Conservation (phyloP, 2,888 invertebrate species). For the Eumacrocentrus americanus region DNA sequence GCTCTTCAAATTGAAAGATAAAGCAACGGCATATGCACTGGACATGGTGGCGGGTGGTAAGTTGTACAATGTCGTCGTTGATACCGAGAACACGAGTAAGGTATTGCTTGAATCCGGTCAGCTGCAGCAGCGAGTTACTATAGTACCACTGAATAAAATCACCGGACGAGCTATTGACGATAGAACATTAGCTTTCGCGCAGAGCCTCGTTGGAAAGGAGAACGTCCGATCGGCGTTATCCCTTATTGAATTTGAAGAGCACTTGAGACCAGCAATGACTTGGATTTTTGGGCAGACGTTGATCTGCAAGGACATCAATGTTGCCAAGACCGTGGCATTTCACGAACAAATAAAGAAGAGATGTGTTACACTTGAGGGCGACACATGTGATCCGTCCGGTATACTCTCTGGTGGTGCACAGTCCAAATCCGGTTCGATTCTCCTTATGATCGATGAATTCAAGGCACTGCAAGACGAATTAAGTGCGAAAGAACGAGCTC, state of each 20-base stretch:
- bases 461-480: slow-evolving; percentile 52
- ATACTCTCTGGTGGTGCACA: slow-evolving; percentile 86
- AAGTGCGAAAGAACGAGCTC: slow-evolving; percentile 57
- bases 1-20: slow-evolving; percentile 76
- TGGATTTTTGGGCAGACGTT: slow-evolving; percentile 88
- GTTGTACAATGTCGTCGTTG: slow-evolving; percentile 89
- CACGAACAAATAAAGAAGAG: slow-evolving; percentile 71
- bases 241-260: slow-evolving; percentile 73
- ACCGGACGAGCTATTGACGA: slow-evolving; percentile 68
- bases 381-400: slow-evolving; percentile 89
- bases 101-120: slow-evolving; percentile 82
- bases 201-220: slow-evolving; percentile 76
- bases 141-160: slow-evolving; percentile 93
- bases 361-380: slow-evolving; percentile 90
- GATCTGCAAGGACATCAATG: slow-evolving; percentile 80
- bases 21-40: slow-evolving; percentile 75
- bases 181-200: slow-evolving; percentile 69
- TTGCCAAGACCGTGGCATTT: slow-evolving; percentile 83
- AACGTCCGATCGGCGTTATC: slow-evolving; percentile 84
- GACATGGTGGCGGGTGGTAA: slow-evolving; percentile 85
- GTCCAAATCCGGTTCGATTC: slow-evolving; percentile 63
- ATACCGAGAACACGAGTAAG: slow-evolving; percentile 84
- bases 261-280: slow-evolving; percentile 78
- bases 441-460: slow-evolving; percentile 61
- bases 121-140: slow-evolving; percentile 79